Percentiles rank a stretch among this genome's conserved stretches.
phyloP scores from a whole-genome alignment of 1,140 invertebrate species.

The Drosophila kepulauana region DNA sequence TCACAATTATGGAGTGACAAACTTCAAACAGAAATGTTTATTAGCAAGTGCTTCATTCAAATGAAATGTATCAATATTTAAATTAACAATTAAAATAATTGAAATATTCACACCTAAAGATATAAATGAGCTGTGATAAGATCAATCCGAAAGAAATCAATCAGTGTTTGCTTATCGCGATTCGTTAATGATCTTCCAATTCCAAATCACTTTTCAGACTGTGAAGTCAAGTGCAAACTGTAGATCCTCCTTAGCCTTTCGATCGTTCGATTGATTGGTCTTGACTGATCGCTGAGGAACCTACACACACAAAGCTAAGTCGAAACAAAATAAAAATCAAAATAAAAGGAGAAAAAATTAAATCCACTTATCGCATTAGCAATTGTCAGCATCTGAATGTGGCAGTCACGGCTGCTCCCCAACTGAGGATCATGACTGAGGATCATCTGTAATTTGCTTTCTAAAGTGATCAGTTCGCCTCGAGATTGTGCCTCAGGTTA shows the following conservation, averaged over 20 bases:
- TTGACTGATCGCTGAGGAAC: conserved; percentile 60
- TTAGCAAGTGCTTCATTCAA: too few species aligned
- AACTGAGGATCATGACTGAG: conserved; percentile 65
- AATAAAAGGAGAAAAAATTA: conserved; percentile 20
- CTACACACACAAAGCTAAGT: neutral
- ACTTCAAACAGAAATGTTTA: too few species aligned
- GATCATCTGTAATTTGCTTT: conserved; percentile 78
- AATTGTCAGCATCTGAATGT: conserved; percentile 65
- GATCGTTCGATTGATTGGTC: conserved; percentile 56
- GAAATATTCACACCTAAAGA: conserved; percentile 34
- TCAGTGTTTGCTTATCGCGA: conserved; percentile 31
- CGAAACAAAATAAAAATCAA: conserved; percentile 15
- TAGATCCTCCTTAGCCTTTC: conserved; percentile 26
- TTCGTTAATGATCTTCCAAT: conserved; percentile 36
- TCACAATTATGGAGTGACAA: too few species aligned
- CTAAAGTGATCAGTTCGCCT: conserved; percentile 61
- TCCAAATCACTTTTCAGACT: conserved; percentile 31
- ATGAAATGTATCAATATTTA: neutral
- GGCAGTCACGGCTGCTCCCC: conserved; percentile 43
- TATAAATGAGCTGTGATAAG: conserved; percentile 29
- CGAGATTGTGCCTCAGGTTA: conserved; percentile 8
- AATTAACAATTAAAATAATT: conserved; percentile 1
- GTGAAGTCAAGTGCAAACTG: conserved; percentile 63
- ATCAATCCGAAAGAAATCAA: conserved; percentile 16
- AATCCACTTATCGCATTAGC: conserved; percentile 64